Evolutionary conservation across 1,140 invertebrate genomes (phyloP), one percentile per base, ranked within the genome.

Genomic region (Colletes latitarsis): DNA sequence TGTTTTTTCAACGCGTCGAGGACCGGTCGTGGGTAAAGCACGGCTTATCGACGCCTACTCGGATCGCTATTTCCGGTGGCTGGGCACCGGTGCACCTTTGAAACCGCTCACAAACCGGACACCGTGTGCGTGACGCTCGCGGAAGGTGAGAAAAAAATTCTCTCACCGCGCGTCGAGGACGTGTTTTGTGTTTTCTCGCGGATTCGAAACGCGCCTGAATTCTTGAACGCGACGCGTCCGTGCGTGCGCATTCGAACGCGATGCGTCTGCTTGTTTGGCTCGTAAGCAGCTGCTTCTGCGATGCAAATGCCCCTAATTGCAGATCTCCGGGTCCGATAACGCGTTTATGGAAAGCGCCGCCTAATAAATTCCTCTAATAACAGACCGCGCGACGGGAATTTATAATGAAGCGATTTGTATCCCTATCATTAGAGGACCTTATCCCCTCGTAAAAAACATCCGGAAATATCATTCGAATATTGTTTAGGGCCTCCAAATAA

Each of bases 301-400:
- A 78, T 78, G 68, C 68, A 78, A 78, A 78, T 78, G 30, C 8
- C 5, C 9, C 57, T 78, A 78, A 78, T 78, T 71, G 68, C 76
- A 71, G 76, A 78, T 78, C 43, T 4, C 17, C 2, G 10, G 12
- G 9, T 5, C 15, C 30, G 67, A 78, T 78, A 71, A 57, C 58
- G 76, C 57, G 57, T 72, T 63, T 62, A 63, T 46, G 19, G 46
- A 46, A 14, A 53, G 17, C 15, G 14, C 0, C 19, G 49, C 46
- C 67, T 70, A 62, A 70, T 77, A 62, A 71, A 77, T 77, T 77
- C 60, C 55, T 60, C n/a, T 78, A 78, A 78, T 63, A 71, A 71
- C 76, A 39, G 68, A 9, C 12, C 46, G 30, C 46, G 30, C n/a
- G 14, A 6, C 15, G 17, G 10, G 76, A 63, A 78, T 71, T 17